Conservation (phyloP, 2,797 vertebrate species). For the Chaenodraco wilsoni region DNA sequence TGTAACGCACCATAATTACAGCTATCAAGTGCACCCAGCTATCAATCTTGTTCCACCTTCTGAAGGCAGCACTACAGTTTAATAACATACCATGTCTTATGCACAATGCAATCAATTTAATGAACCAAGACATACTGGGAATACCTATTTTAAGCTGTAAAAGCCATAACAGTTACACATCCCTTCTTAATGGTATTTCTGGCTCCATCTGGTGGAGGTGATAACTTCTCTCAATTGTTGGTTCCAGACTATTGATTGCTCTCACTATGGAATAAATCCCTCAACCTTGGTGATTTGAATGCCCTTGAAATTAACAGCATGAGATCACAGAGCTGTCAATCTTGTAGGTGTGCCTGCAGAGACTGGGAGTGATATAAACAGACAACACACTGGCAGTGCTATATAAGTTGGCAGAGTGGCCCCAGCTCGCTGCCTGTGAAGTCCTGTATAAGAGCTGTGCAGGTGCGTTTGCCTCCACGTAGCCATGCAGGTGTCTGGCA, state of each 20-base stretch:
- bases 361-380: neutral
- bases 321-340: neutral
- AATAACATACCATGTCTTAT: neutral
- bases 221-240: neutral
- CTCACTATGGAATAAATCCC: neutral
- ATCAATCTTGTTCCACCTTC: neutral
- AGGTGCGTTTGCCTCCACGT: neutral
- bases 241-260: neutral
- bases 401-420: neutral
- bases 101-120: neutral
- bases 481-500: constrained; percentile 4
- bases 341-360: neutral
- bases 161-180: neutral
- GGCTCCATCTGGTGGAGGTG: constrained; percentile 48
- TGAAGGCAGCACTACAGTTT: neutral
- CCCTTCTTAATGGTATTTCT: constrained; percentile 16
- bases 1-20: neutral
- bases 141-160: neutral
- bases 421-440: neutral
- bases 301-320: neutral
- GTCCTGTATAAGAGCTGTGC: neutral
- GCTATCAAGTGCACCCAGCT: neutral
- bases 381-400: neutral
- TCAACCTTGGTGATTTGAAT: neutral
- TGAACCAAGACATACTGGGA: neutral